A percentile compares a stretch with the other conserved stretches of the same genome.
Conservation (phyloP, 1,140 invertebrate genomes). For the Venturia canescens region DNA sequence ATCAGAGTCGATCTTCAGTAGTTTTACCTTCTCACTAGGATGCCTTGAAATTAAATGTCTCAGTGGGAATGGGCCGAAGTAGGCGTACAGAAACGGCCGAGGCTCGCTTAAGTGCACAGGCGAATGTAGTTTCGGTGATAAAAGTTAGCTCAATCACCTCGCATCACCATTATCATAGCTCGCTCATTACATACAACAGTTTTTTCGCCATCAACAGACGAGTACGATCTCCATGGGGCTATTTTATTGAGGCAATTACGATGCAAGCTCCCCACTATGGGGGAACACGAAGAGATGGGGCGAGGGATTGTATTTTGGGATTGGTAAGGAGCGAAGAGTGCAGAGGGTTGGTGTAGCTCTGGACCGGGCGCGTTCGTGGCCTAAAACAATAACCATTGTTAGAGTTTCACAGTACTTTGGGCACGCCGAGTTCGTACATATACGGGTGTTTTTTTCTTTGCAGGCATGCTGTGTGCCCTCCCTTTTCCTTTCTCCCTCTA, state of each 20-base stretch:
- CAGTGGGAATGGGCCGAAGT: not conserved
- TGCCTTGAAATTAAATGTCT: slow-evolving; percentile 2
- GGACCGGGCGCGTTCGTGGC: slow-evolving; percentile 30
- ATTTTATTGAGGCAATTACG: slow-evolving; percentile 67
- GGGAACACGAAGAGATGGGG: not conserved
- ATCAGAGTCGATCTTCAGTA: not conserved
- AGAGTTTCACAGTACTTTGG: slow-evolving; percentile 58
- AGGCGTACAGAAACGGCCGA: slow-evolving; percentile 8
- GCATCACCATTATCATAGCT: slow-evolving; percentile 9
- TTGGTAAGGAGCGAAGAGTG: not conserved
- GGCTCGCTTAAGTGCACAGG: slow-evolving; percentile 1
- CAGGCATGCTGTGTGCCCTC: slow-evolving; percentile 45
- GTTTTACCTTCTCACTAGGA: not conserved
- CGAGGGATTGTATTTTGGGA: not conserved
- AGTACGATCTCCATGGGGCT: slow-evolving; percentile 31
- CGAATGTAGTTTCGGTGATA: slow-evolving; percentile 1
- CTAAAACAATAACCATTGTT: slow-evolving; percentile 70
- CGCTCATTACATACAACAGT: slow-evolving; percentile 7
- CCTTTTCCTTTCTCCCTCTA: not conserved
- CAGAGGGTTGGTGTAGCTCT: not conserved
- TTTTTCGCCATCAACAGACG: slow-evolving; percentile 18
- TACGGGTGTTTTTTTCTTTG: slow-evolving; percentile 53
- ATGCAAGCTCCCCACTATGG: slow-evolving; percentile 4
- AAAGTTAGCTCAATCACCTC: slow-evolving; percentile 16
- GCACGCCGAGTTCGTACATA: slow-evolving; percentile 47